Percentiles rank a stretch among this genome's conserved stretches.
Conservation (phyloP, 2,888 invertebrate genomes). For the Hirtodrosophila duncani region DNA sequence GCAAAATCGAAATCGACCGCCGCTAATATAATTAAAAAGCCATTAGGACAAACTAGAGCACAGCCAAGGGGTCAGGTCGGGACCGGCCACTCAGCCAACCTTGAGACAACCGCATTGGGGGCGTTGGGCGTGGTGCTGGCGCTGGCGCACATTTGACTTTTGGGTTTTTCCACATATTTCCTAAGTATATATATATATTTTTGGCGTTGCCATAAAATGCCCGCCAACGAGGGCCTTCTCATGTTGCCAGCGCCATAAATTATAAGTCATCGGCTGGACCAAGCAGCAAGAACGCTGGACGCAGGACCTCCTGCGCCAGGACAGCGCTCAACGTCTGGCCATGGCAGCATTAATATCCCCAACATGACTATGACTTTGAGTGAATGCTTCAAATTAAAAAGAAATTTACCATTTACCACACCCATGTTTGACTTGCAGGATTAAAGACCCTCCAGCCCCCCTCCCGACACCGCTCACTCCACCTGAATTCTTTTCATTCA, state of each 20-base stretch:
- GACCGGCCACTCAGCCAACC: constrained; percentile 33
- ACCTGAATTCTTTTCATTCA: too few species aligned
- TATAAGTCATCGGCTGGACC: constrained; percentile 70
- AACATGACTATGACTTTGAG: constrained; percentile 75
- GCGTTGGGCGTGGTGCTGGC: too few species aligned
- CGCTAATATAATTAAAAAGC: constrained; percentile 70
- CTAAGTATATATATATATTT: too few species aligned
- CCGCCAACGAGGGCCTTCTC: constrained; percentile 22
- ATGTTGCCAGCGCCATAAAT: constrained; percentile 69
- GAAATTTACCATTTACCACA: constrained; percentile 74
- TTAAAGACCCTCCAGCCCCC: constrained; percentile 15
- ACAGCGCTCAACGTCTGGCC: constrained; percentile 5
- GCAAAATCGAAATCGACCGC: constrained; percentile 53
- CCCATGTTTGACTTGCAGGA: constrained; percentile 31
- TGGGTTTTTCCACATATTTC: too few species aligned
- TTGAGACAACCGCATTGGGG: constrained; percentile 50
- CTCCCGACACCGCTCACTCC: too few species aligned
- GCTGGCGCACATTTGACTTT: constrained; percentile 16
- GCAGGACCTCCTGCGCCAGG: constrained; percentile 1
- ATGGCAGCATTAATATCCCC: constrained; percentile 62
- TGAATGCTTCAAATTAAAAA: constrained; percentile 75
- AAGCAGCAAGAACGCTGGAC: constrained; percentile 16
- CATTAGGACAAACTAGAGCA: constrained; percentile 62
- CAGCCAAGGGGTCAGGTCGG: constrained; percentile 19
- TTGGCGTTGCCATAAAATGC: constrained; percentile 51